These are phyloP conservation scores for Microctonus hyperodae DNA, from an alignment of 2,888 invertebrate species.

Conservation along the genomic window DNA sequence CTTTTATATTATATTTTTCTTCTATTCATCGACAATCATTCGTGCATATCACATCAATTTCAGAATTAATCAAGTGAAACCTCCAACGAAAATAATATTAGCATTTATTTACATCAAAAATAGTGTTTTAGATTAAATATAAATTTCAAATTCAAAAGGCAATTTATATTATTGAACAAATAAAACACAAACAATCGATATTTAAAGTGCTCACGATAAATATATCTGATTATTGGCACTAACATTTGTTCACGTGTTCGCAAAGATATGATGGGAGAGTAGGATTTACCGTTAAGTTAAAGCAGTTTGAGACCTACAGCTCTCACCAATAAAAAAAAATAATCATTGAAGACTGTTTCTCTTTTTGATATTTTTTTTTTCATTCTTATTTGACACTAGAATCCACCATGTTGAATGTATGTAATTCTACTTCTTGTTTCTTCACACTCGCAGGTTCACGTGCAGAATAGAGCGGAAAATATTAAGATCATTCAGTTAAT, in stretches of 20 bases:
- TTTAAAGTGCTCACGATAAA: not conserved
- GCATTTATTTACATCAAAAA: too few species aligned
- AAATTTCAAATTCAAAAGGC: too few species aligned
- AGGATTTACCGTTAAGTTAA: conserved; percentile 9
- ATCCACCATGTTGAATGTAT: not conserved
- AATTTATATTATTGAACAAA: too few species aligned
- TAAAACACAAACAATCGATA: not conserved
- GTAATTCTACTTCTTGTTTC: not conserved
- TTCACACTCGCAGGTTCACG: not conserved
- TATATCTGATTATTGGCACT: not conserved
- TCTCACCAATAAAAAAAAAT: conserved; percentile 8
- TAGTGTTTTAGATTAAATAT: too few species aligned
- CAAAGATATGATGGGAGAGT: conserved; percentile 8
- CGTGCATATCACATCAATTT: conserved; percentile 14
- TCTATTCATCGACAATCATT: not conserved
- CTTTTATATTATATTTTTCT: not conserved
- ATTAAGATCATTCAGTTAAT: not conserved
- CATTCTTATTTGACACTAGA: not conserved
- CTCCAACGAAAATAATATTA: not conserved
- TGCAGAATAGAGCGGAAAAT: not conserved
- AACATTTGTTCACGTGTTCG: not conserved
- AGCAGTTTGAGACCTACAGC: not conserved
- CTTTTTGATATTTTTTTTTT: not conserved
- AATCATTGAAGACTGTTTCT: not conserved
- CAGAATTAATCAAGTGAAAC: not conserved